Conservation (phyloP, 2,797 vertebrate species). For the Sus cebifrons region DNA sequence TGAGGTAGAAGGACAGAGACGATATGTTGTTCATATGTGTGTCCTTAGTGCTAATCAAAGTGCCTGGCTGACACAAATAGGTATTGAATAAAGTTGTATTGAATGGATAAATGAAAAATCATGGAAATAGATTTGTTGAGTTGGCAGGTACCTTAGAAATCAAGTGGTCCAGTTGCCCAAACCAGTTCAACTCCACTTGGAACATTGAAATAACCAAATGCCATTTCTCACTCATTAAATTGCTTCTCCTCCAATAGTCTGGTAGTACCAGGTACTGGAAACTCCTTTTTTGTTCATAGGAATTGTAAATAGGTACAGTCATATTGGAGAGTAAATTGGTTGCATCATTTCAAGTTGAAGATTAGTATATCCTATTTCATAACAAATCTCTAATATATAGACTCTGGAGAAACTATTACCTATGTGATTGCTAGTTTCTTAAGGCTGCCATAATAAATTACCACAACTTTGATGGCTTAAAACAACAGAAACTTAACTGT, state of each 20-base stretch:
- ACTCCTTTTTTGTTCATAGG: not conserved
- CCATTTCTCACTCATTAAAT: not conserved
- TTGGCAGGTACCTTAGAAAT: not conserved
- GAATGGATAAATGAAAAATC: conserved; percentile 20
- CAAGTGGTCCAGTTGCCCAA: not conserved
- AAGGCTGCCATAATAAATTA: not conserved
- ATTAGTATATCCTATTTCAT: not conserved
- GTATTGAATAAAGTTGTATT: not conserved
- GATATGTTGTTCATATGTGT: not conserved
- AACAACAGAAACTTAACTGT: not conserved
- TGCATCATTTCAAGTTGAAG: conserved; percentile 31
- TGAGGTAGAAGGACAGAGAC: not conserved
- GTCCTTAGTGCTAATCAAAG: not conserved
- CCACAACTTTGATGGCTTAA: not conserved
- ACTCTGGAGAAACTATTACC: not conserved
- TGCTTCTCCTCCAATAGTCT: not conserved
- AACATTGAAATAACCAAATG: not conserved
- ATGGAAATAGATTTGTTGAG: not conserved
- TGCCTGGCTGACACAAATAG: not conserved
- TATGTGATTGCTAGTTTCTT: conserved; percentile 20
- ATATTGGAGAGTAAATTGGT: not conserved
- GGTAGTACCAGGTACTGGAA: not conserved
- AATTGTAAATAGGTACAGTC: not conserved
- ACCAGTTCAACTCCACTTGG: not conserved
- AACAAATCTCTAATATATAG: not conserved